Percentiles rank a stretch among this genome's conserved stretches.
phyloP scores from a whole-genome alignment of 1,140 invertebrate genomes.

The Zaprionus lachaisei region DNA sequence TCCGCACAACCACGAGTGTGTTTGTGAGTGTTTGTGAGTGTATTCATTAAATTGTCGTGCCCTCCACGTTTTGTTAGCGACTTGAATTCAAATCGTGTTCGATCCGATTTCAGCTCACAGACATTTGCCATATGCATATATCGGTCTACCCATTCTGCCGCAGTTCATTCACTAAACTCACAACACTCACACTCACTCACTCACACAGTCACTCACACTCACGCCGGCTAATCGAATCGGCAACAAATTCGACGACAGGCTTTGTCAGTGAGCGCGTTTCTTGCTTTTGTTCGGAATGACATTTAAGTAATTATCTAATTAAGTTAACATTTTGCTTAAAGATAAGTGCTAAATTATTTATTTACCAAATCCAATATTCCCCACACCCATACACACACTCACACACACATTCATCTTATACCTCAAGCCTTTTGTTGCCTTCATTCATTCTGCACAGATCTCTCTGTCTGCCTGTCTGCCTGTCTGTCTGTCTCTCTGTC shows the following conservation, averaged over 20 bases:
- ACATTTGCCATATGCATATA: not conserved
- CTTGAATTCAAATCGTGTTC: slow-evolving; percentile 56
- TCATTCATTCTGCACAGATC: slow-evolving; percentile 10
- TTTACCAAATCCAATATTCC: slow-evolving; percentile 63
- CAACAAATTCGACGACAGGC: slow-evolving; percentile 63
- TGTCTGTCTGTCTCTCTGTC: not conserved
- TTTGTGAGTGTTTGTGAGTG: not conserved
- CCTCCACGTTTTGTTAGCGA: slow-evolving; percentile 56
- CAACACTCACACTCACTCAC: slow-evolving; percentile 24
- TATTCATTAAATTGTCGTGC: slow-evolving; percentile 72
- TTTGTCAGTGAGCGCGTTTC: slow-evolving; percentile 58
- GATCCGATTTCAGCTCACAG: slow-evolving; percentile 29
- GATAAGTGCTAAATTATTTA: slow-evolving; percentile 83
- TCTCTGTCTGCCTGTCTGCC: not conserved
- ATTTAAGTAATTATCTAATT: slow-evolving; percentile 83
- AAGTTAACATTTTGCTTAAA: slow-evolving; percentile 83
- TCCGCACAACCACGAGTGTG: slow-evolving; percentile 56
- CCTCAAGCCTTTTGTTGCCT: not conserved
- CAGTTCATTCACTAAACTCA: slow-evolving; percentile 59
- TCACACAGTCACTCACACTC: not conserved
- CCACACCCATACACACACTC: not conserved
- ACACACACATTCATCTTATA: not conserved
- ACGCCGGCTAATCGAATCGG: slow-evolving; percentile 8
- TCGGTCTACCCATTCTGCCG: slow-evolving; percentile 40
- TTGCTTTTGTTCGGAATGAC: slow-evolving; percentile 76